Evolutionary conservation across 2,797 vertebrate genomes (phyloP).

Genomic region (Helostoma temminkii): DNA sequence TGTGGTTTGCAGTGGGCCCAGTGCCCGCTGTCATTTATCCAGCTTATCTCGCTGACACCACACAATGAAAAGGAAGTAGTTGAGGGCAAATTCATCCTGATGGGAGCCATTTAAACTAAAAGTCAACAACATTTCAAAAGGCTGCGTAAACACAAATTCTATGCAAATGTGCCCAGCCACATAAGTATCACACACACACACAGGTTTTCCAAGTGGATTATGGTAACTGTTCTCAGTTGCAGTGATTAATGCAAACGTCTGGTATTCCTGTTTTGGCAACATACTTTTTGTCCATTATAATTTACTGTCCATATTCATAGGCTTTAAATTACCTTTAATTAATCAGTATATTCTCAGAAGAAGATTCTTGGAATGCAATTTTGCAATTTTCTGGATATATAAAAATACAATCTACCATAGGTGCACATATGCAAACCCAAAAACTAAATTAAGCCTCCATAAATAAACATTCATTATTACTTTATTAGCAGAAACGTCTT

Average conservation of each 20-base stretch:
- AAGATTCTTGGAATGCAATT: too few relatives aligned
- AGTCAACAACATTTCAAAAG: slow-evolving; percentile 56
- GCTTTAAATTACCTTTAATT: too few relatives aligned
- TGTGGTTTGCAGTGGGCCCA: neutral
- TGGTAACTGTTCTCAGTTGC: slow-evolving; percentile 16
- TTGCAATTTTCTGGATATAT: too few relatives aligned
- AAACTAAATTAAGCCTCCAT: too few relatives aligned
- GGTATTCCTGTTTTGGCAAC: neutral
- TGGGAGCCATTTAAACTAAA: slow-evolving; percentile 41
- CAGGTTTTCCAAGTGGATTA: slow-evolving; percentile 12
- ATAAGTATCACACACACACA: slow-evolving; percentile 20
- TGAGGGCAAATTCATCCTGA: slow-evolving; percentile 46
- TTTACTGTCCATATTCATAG: too few relatives aligned
- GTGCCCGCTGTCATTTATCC: neutral
- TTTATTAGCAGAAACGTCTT: too few relatives aligned
- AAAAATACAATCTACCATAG: too few relatives aligned
- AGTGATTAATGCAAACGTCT: slow-evolving; percentile 10
- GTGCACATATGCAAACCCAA: too few relatives aligned
- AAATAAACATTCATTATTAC: too few relatives aligned
- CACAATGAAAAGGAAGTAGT: slow-evolving; percentile 63
- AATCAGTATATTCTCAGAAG: too few relatives aligned
- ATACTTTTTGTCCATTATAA: neutral
- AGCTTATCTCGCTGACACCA: slow-evolving; percentile 32
- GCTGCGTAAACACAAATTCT: slow-evolving; percentile 51
- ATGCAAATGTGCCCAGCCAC: slow-evolving; percentile 59